A percentile compares a stretch with the other conserved stretches of the same genome.
Evolutionary conservation across 2,113 vertebrate species (phyloP).

Genomic region (Tachysurus fulvidraco): DNA sequence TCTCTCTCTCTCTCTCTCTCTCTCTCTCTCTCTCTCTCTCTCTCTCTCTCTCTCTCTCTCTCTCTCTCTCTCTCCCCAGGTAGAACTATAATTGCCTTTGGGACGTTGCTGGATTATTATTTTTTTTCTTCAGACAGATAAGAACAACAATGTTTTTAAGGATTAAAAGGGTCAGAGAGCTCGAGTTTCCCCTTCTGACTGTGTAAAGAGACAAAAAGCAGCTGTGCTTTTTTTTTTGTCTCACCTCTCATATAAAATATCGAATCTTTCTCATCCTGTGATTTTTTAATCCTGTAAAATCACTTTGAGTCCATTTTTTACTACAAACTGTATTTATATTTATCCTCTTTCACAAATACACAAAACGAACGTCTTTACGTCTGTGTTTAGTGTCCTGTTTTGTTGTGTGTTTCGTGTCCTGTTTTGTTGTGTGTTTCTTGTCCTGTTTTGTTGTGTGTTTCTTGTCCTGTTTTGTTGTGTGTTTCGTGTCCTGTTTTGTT

Average conservation of each 20-base stretch:
- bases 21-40: constrained; percentile 9
- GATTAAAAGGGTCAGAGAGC: not conserved
- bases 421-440: constrained; percentile 57
- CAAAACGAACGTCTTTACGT: too few species aligned
- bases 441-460: constrained; percentile 48
- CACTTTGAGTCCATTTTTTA: constrained; percentile 11
- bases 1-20: constrained; percentile 15
- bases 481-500: constrained; percentile 51
- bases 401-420: constrained; percentile 47
- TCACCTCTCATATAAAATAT: not conserved
- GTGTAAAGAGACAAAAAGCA: constrained; percentile 26
- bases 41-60: not conserved
- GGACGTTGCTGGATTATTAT: not conserved
- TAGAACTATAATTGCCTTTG: not conserved
- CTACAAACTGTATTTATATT: constrained; percentile 30
- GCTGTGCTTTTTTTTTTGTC: constrained; percentile 11
- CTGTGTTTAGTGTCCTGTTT: constrained; percentile 53
- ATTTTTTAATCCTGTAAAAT: not conserved
- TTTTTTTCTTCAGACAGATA: not conserved
- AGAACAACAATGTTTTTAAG: constrained; percentile 6
- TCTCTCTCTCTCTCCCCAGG: constrained; percentile 12
- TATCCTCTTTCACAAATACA: constrained; percentile 37
- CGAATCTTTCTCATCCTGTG: not conserved
- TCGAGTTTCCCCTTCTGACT: not conserved
- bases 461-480: too few species aligned